Evolutionary conservation across 2,888 invertebrate species (phyloP).

Genomic region (Pheosia tremula): DNA sequence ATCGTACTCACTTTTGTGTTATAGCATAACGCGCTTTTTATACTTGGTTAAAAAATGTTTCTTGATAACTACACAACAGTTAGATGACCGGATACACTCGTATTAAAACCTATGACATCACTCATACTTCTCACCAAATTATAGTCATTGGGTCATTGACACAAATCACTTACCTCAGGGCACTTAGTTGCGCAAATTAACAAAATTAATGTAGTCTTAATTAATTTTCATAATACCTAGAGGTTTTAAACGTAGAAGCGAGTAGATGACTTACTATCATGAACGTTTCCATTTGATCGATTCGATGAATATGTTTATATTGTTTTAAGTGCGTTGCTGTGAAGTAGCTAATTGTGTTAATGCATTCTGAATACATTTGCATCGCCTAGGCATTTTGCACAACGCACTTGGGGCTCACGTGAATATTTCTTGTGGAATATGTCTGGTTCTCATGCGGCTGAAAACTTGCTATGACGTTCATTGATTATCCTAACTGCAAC

Average conservation of each 20-base stretch:
- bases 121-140: conserved; percentile 49
- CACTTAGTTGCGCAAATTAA: conserved; percentile 40
- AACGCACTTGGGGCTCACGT: conserved; percentile 16
- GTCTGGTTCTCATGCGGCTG: conserved; percentile 21
- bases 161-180: conserved; percentile 45
- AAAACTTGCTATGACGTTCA: conserved; percentile 24
- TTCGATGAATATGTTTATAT: neutral
- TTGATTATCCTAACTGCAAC: conserved; percentile 53
- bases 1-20: neutral
- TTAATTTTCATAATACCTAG: neutral
- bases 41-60: neutral
- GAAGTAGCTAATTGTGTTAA: conserved; percentile 9
- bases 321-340: conserved; percentile 3
- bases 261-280: neutral
- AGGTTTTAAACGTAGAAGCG: neutral
- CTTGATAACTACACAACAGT: conserved; percentile 16
- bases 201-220: conserved; percentile 26
- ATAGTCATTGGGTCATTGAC: conserved; percentile 57
- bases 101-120: conserved; percentile 52
- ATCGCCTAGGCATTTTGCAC: conserved; percentile 14
- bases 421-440: conserved; percentile 25
- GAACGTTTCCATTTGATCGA: neutral
- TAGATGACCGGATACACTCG: conserved; percentile 48
- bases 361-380: conserved; percentile 22
- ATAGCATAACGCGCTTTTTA: neutral